Conservation (phyloP, 2,888 invertebrate genomes). For the Prosopocoilus inquinatus region DNA sequence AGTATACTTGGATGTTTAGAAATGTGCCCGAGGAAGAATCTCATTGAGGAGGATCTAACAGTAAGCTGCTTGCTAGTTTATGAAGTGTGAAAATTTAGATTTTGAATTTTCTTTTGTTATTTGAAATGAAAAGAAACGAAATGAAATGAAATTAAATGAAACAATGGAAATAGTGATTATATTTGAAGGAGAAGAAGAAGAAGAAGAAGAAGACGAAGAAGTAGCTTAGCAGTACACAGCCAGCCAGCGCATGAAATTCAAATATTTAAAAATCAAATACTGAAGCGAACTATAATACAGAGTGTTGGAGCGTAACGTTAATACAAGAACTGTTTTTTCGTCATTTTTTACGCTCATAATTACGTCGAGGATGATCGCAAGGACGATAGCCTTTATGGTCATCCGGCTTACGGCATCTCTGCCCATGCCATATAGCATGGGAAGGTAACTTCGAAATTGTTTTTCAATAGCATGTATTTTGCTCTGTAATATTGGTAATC, state of each 20-base stretch:
- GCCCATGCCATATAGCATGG: slow-evolving; percentile 25
- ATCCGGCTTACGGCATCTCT: slow-evolving; percentile 4
- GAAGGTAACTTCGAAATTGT: slow-evolving; percentile 32
- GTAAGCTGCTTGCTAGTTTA: no score
- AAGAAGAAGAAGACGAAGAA: no score
- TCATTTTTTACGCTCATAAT: slow-evolving; percentile 26
- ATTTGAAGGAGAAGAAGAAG: neutral
- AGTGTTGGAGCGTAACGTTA: slow-evolving; percentile 37
- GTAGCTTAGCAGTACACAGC: neutral
- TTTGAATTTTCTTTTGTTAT: no score
- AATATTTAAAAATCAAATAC: slow-evolving; percentile 21
- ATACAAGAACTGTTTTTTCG: slow-evolving; percentile 29
- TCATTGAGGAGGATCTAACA: no score
- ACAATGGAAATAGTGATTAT: neutral
- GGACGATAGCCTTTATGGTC: slow-evolving; percentile 15
- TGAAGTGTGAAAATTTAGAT: no score
- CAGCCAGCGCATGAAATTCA: neutral
- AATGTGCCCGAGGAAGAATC: no score
- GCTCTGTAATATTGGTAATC: slow-evolving; percentile 20
- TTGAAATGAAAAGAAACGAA: no score
- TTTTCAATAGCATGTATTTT: slow-evolving; percentile 28
- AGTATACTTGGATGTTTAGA: no score
- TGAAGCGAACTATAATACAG: slow-evolving; percentile 29
- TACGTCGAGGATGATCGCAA: slow-evolving; percentile 22
- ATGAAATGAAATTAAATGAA: no score